Evolutionary conservation across 2,888 invertebrate species (phyloP).

Genomic region (Cheiracanthium punctorium): DNA sequence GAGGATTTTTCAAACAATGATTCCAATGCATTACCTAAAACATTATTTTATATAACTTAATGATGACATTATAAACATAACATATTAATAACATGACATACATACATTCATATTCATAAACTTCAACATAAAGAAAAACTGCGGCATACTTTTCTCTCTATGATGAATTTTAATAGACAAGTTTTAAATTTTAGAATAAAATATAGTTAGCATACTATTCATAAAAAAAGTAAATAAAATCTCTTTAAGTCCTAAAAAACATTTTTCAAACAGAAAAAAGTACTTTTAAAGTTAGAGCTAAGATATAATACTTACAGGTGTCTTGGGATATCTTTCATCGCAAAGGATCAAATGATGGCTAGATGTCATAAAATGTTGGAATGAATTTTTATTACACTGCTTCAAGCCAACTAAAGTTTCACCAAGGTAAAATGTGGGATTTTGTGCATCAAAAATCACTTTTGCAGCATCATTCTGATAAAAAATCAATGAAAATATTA

Average conservation of each 20-base stretch:
- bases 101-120: too few relatives aligned
- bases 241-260: too few relatives aligned
- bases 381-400: background rate
- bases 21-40: constrained; percentile 51
- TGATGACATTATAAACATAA: too few relatives aligned
- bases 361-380: background rate
- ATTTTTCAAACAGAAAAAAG: too few relatives aligned
- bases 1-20: constrained; percentile 36
- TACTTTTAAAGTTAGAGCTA: too few relatives aligned
- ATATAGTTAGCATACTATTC: too few relatives aligned
- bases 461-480: background rate
- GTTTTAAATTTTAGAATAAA: too few relatives aligned
- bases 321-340: constrained; percentile 61
- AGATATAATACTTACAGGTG: constrained; percentile 40
- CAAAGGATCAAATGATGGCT: background rate
- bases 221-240: too few relatives aligned
- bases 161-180: too few relatives aligned
- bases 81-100: too few relatives aligned
- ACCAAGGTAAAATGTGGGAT: background rate
- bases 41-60: background rate
- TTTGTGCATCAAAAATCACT: background rate
- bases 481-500: background rate
- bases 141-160: too few relatives aligned
- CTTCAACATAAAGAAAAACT: too few relatives aligned
- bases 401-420: background rate